These are phyloP conservation scores for Pseudolycoriella hygida DNA, from an alignment of 2,888 invertebrate genomes.

Conservation along the genomic window DNA sequence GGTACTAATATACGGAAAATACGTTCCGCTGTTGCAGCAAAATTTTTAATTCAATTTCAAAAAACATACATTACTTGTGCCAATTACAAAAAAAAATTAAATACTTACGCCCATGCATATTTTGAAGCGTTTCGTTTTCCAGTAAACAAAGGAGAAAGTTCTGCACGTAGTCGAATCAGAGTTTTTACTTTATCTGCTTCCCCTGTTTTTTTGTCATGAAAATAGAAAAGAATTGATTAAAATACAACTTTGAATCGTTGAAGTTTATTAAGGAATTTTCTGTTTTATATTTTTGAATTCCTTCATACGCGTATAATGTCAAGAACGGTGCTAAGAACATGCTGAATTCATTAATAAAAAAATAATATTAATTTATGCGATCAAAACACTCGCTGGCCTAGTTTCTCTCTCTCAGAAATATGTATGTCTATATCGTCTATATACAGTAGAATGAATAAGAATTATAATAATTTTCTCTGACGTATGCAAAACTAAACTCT, in stretches of 20 bases:
- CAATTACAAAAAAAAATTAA: slow-evolving; percentile 7
- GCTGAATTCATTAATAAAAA: neutral
- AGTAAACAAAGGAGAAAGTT: slow-evolving; percentile 29
- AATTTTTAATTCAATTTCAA: neutral
- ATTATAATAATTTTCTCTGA: slow-evolving; percentile 2
- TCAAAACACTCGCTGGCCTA: neutral
- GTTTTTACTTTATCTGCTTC: slow-evolving; percentile 31
- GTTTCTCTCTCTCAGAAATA: neutral
- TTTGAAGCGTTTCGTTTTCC: slow-evolving; percentile 31
- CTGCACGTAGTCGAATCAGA: slow-evolving; percentile 28
- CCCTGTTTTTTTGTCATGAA: slow-evolving; percentile 17
- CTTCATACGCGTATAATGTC: no score
- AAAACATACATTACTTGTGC: neutral
- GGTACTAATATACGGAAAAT: no score
- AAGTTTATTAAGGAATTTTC: no score
- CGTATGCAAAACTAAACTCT: slow-evolving; percentile 1
- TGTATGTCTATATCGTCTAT: neutral
- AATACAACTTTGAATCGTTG: no score
- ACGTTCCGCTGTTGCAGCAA: no score
- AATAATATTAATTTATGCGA: neutral
- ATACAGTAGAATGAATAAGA: neutral
- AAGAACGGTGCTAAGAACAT: no score
- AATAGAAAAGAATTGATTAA: no score
- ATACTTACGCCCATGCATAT: slow-evolving; percentile 32
- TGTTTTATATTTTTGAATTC: no score